Conservation (phyloP, 2,797 vertebrate species). For the Cygnus olor region DNA sequence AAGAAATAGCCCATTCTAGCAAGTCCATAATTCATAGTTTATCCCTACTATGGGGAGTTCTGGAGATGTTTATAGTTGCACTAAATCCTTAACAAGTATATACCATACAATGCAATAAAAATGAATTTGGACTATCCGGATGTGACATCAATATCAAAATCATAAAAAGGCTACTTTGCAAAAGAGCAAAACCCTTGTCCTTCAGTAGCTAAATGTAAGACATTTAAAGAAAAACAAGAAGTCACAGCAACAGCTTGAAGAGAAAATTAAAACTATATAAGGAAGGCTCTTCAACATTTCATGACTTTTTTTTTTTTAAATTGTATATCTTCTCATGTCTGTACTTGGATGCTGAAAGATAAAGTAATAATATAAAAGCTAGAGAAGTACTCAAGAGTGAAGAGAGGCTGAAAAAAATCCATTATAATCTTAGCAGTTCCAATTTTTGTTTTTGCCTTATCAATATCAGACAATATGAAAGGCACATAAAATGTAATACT, state of each 20-base stretch:
- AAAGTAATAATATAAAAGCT: not conserved
- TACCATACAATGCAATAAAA: conserved; percentile 24
- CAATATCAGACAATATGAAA: not conserved
- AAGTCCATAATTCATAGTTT: conserved; percentile 54
- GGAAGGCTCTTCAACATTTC: not conserved
- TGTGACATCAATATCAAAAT: conserved; percentile 46
- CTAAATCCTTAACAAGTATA: conserved; percentile 63
- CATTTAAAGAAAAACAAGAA: not conserved
- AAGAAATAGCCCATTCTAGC: conserved; percentile 42
- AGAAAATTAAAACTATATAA: not conserved
- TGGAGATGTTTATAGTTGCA: conserved; percentile 55
- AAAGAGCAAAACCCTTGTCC: conserved; percentile 5
- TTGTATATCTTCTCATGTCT: not conserved
- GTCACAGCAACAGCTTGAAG: not conserved
- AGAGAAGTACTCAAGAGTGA: not conserved
- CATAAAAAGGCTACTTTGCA: conserved; percentile 11
- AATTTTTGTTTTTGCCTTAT: not conserved
- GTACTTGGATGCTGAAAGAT: conserved; percentile 7
- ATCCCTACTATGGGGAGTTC: conserved; percentile 35
- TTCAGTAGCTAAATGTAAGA: not conserved
- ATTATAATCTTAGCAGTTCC: not conserved
- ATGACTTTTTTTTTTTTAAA: not conserved
- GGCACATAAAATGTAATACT: not conserved
- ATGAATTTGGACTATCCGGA: conserved; percentile 12
- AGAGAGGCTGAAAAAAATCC: not conserved